phyloP scores from a whole-genome alignment of 2,113 vertebrate genomes.

The Perca schrenkii region DNA sequence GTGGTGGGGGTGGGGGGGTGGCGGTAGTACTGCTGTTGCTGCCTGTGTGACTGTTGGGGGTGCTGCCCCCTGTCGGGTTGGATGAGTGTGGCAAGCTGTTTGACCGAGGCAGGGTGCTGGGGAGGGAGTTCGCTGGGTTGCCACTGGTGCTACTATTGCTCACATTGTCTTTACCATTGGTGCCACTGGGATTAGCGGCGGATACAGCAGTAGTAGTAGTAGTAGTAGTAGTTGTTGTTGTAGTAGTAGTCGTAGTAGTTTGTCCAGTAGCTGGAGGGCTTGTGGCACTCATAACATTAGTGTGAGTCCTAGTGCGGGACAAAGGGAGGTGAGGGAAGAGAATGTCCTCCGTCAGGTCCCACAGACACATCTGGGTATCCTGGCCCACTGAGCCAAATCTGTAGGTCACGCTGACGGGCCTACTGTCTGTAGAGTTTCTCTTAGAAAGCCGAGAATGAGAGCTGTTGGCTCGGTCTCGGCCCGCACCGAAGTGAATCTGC shows the following conservation, averaged over 20 bases:
- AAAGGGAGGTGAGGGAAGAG: constrained; percentile 98
- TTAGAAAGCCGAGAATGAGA: constrained; percentile 95
- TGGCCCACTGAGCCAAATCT: constrained; percentile 98
- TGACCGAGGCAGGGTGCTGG: constrained; percentile 93
- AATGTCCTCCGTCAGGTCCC: constrained; percentile 99
- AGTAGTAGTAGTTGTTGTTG: background rate
- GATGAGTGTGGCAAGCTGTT: constrained; percentile 97
- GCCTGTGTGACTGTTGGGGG: constrained; percentile 87
- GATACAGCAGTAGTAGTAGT: constrained; percentile 50
- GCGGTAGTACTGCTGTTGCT: constrained; percentile 77
- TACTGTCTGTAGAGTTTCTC: constrained; percentile 97
- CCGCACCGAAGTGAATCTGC: constrained; percentile 90
- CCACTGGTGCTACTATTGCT: constrained; percentile 79
- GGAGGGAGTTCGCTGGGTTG: constrained; percentile 88
- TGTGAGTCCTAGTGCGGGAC: constrained; percentile 97
- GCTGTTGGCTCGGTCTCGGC: constrained; percentile 94
- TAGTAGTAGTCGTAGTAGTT: constrained; percentile 39
- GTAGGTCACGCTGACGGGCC: constrained; percentile 96
- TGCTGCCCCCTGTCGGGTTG: constrained; percentile 77
- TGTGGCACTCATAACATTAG: constrained; percentile 97
- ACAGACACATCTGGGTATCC: constrained; percentile 97
- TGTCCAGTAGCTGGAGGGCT: constrained; percentile 86
- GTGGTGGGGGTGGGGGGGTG: background rate
- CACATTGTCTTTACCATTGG: constrained; percentile 83
- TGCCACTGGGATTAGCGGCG: constrained; percentile 64